Percentiles rank a stretch among this genome's conserved stretches.
Conservation (phyloP, 2,888 invertebrate species). For the Petrolisthes manimaculis region DNA sequence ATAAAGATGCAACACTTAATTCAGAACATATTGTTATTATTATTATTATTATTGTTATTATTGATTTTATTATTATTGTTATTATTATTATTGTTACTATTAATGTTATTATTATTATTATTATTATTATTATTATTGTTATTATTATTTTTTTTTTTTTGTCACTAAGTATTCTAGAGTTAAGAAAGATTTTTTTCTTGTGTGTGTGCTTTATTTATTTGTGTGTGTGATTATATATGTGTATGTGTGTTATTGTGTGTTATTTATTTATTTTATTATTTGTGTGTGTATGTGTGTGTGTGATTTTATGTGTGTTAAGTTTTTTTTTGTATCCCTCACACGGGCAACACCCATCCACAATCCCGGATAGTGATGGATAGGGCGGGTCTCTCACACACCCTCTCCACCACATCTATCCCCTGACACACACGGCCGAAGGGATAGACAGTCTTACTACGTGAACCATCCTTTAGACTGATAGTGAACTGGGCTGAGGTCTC, state of each 20-base stretch:
- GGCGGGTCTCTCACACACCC: conserved; percentile 30
- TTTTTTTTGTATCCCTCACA: not conserved
- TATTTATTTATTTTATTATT: not conserved
- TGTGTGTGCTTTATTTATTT: not conserved
- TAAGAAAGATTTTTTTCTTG: not conserved
- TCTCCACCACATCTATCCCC: conserved; percentile 35
- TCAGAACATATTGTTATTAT: not conserved
- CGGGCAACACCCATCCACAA: conserved; percentile 39
- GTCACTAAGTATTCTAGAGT: not conserved
- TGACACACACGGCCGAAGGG: conserved; percentile 41
- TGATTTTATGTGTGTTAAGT: not conserved
- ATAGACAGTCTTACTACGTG: conserved; percentile 24
- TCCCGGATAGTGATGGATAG: conserved; percentile 30
- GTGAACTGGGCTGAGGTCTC: conserved; percentile 45
- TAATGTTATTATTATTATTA: conserved; percentile 15
- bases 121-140: conserved; percentile 9
- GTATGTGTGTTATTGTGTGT: not conserved
- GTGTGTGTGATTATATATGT: not conserved
- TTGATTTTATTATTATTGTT: not conserved
- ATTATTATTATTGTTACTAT: conserved; percentile 15
- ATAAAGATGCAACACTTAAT: not conserved
- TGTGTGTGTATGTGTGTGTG: not conserved
- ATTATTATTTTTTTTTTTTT: not conserved
- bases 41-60: conserved; percentile 2
- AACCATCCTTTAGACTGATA: conserved; percentile 42